Percentiles rank a stretch among this genome's conserved stretches.
These are phyloP conservation scores for Psilopogon haemacephalus DNA, from an alignment of 2,113 vertebrate species.

Conservation along the genomic window DNA sequence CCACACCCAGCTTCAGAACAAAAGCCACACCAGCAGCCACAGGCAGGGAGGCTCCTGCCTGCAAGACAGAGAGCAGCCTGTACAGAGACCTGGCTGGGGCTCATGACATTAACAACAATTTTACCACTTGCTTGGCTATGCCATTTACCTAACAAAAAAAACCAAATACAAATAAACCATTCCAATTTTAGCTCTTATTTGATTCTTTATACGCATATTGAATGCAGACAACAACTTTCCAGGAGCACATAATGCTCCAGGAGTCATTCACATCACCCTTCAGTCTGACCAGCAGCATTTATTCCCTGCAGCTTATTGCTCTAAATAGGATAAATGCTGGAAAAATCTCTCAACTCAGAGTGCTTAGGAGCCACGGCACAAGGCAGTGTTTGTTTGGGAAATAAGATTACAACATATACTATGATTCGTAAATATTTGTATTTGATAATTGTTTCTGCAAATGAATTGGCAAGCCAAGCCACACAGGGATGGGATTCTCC, in stretches of 20 bases:
- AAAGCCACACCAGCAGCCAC: background rate
- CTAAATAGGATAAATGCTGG: background rate
- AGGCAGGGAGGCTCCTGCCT: background rate
- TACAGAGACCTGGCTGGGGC: background rate
- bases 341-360: background rate
- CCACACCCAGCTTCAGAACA: background rate
- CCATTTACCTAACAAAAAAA: constrained; percentile 46
- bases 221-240: constrained; percentile 26
- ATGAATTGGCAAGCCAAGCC: constrained; percentile 46
- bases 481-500: background rate
- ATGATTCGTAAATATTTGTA: constrained; percentile 72
- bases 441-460: constrained; percentile 71
- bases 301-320: constrained; percentile 16
- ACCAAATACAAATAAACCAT: constrained; percentile 33
- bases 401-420: constrained; percentile 56
- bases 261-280: background rate
- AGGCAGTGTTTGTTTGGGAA: constrained; percentile 65
- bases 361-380: background rate
- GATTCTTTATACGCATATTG: constrained; percentile 51
- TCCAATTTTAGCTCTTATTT: constrained; percentile 17
- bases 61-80: background rate
- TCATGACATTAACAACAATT: constrained; percentile 16
- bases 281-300: constrained; percentile 7
- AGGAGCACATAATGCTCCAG: background rate
- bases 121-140: constrained; percentile 29